Evolutionary conservation across 2,888 invertebrate species (phyloP).

Genomic region (Hemicrepidius hirtus): DNA sequence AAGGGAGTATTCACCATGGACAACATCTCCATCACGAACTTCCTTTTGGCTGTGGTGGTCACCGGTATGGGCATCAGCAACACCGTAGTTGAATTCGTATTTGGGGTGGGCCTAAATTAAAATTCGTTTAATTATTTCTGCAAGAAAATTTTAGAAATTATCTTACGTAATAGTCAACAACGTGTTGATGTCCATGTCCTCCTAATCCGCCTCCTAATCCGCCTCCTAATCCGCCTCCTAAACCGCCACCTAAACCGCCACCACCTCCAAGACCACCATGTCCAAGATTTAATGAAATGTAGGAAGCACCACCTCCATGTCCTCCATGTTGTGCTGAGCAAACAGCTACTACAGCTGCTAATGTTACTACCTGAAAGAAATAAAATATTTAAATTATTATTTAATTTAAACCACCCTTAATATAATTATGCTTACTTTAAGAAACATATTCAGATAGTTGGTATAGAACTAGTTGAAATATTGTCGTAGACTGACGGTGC

Average conservation of each 20-base stretch:
- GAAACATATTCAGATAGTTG: not conserved
- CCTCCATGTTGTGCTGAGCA: slow-evolving; percentile 6
- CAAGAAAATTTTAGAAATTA: not conserved
- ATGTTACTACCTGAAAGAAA: not conserved
- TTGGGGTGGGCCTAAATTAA: slow-evolving; percentile 75
- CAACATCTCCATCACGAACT: slow-evolving; percentile 73
- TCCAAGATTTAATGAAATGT: not conserved
- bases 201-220: too few species aligned
- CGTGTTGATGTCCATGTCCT: not conserved
- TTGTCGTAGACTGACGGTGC: not conserved
- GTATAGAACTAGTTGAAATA: slow-evolving; percentile 5
- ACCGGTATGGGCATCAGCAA: slow-evolving; percentile 76
- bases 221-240: too few species aligned
- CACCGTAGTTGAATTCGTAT: slow-evolving; percentile 76
- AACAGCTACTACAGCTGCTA: not conserved
- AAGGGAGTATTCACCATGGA: slow-evolving; percentile 73
- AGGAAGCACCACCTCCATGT: slow-evolving; percentile 1
- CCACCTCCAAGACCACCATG: not conserved
- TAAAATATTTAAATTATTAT: too few species aligned
- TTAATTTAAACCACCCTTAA: too few species aligned
- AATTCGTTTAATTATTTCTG: not conserved
- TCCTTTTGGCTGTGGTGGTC: slow-evolving; percentile 77
- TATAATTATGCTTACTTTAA: not conserved
- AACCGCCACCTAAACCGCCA: not conserved
- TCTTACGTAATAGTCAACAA: slow-evolving; percentile 28